phyloP scores from a whole-genome alignment of 1,140 invertebrate genomes.

The Halyomorpha halys region DNA sequence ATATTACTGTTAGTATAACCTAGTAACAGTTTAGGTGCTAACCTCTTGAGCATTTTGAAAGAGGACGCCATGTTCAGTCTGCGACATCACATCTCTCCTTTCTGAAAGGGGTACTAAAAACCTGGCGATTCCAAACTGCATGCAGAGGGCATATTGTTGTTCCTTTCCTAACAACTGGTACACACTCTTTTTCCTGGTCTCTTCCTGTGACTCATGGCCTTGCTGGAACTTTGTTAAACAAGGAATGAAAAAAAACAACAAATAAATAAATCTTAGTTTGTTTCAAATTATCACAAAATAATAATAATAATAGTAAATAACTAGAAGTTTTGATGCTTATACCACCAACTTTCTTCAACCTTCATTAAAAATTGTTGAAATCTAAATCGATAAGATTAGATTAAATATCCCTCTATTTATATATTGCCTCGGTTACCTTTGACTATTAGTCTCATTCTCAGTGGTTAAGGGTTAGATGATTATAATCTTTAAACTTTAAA shows the following conservation, averaged over 20 bases:
- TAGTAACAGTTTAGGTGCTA: conserved; percentile 21
- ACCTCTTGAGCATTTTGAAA: conserved; percentile 77
- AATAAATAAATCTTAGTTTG: conserved; percentile 20
- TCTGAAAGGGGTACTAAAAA: conserved; percentile 61
- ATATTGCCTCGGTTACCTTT: no score
- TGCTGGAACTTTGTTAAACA: background rate
- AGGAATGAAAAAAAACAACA: background rate
- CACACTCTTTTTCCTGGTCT: conserved; percentile 37
- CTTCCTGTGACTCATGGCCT: conserved; percentile 13
- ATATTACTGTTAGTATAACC: no score
- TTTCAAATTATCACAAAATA: conserved; percentile 1
- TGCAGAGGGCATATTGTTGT: conserved; percentile 57
- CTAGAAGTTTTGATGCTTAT: no score
- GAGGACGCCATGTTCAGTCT: conserved; percentile 59
- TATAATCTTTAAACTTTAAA: no score
- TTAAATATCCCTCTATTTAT: no score
- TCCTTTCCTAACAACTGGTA: conserved; percentile 52
- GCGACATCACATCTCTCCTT: conserved; percentile 57
- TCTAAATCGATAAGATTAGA: no score
- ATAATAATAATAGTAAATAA: no score
- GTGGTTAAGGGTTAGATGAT: no score
- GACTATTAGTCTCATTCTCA: no score
- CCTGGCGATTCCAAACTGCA: conserved; percentile 63
- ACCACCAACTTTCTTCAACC: no score
- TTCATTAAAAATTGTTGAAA: no score